Conservation (phyloP, 2,113 vertebrate genomes). For the Capra hircus region DNA sequence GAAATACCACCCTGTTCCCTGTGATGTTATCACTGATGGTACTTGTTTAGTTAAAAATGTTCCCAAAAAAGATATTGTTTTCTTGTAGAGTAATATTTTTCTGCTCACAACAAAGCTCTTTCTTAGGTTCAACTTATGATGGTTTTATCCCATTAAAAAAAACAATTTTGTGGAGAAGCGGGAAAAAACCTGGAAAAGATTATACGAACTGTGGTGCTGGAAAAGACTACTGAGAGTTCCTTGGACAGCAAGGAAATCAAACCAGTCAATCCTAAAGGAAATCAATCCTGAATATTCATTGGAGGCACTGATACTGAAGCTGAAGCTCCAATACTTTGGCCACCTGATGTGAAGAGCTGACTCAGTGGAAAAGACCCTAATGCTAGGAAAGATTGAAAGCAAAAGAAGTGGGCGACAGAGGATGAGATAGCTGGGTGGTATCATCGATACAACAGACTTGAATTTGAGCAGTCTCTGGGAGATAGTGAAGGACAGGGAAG, state of each 20-base stretch:
- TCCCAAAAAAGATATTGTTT: not conserved
- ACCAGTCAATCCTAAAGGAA: not conserved
- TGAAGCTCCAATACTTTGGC: not conserved
- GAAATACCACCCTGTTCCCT: rapidly evolving
- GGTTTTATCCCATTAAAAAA: not conserved
- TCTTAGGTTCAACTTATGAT: not conserved
- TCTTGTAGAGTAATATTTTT: not conserved
- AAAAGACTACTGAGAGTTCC: not conserved
- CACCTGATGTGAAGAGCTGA: not conserved
- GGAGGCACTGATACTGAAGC: not conserved
- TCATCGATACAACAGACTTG: not conserved
- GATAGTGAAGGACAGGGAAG: not conserved
- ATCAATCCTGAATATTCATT: not conserved
- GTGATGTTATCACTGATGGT: not conserved
- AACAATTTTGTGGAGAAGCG: not conserved
- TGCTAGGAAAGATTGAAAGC: not conserved
- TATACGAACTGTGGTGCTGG: not conserved
- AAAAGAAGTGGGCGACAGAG: not conserved
- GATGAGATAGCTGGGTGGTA: not conserved
- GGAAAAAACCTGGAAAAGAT: not conserved
- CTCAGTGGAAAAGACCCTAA: not conserved
- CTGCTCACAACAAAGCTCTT: not conserved
- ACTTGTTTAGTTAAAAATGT: not conserved
- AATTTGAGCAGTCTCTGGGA: not conserved
- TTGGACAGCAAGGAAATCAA: not conserved